Base-by-base conservation (phyloP, 2,888 invertebrate species). In the Drosophila algonquin region DNA sequence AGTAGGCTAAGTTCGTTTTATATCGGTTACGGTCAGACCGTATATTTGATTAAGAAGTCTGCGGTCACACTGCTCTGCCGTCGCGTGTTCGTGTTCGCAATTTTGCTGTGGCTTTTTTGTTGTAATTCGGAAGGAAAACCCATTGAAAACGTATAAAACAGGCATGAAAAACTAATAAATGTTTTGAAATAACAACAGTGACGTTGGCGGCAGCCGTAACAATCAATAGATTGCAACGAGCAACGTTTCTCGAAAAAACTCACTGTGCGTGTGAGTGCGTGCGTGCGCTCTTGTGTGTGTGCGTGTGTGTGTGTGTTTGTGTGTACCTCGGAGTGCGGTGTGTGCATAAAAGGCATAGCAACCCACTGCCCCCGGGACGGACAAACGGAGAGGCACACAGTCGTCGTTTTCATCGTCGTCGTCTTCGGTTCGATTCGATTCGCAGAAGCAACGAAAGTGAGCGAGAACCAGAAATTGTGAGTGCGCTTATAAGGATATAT, bases 401-500 rank as follows among this genome's bases (percentile, higher is more conserved):
- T 18, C 54, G 14, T 50, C 27, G 18, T 14, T 14, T 10, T 50
- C 27, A 5, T 14, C 21, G 18, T 21, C 12, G 30, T 30, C 30
- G 7, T 21, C 3, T 16, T 47, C 16, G 16, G 10, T 18, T 47
- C 65, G 56, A 56, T 67, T 71, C 52, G 40, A 40, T 40, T 40
- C 14, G 57, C 72, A 48, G 46, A 64, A 58, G 80, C 64, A 77
- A 75, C 68, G 75, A 77, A 76, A 79, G 77, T 64, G 73, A 78
- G 73, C 76, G 61, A 80, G 74, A 80, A 69, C 52, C 67, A 57
- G 50, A 60, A 79, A 67, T 71, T 83, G 81, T 80, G 81, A 75
- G 81, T 81, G 69, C 84, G 69, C 84, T 81, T 79, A 81, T 79
- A 84, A 84, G 81, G 81, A 80, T 40, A 63, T 61, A 63, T 62